Percentiles rank a stretch among this genome's conserved stretches.
Evolutionary conservation across 2,113 vertebrate species (phyloP).

Genomic region (Galbula dea): DNA sequence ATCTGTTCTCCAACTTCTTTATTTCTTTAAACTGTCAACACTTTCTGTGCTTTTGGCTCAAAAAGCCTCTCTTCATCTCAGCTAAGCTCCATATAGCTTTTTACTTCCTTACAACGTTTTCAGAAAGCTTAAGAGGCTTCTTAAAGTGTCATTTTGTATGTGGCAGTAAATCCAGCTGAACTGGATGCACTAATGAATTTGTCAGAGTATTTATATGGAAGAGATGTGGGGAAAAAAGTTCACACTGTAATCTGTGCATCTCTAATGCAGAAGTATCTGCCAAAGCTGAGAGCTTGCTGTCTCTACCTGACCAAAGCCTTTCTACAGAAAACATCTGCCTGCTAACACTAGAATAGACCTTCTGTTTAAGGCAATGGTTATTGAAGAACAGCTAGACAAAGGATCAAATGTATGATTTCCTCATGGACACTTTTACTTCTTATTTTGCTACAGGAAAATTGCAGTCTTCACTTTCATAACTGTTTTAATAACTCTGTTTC

Average conservation of each 20-base stretch:
- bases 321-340: neutral
- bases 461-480: neutral
- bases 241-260: neutral
- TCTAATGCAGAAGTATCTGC: neutral
- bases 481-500: neutral
- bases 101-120: slow-evolving; percentile 37
- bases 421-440: neutral
- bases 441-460: neutral
- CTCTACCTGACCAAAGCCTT: neutral
- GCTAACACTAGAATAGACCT: neutral
- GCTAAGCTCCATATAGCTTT: slow-evolving; percentile 16
- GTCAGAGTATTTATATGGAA: neutral
- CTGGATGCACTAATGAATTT: neutral
- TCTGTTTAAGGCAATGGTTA: neutral
- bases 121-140: slow-evolving; percentile 19
- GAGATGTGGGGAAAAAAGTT: neutral
- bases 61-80: slow-evolving; percentile 2
- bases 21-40: slow-evolving; percentile 55
- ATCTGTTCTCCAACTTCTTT: slow-evolving; percentile 6
- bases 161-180: neutral
- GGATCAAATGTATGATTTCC: neutral
- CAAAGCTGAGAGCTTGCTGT: neutral
- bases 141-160: neutral
- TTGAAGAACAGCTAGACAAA: neutral
- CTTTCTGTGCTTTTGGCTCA: slow-evolving; percentile 18